Base-by-base conservation (phyloP, 23 tunicate species). In the Phallusia fumigata region DNA sequence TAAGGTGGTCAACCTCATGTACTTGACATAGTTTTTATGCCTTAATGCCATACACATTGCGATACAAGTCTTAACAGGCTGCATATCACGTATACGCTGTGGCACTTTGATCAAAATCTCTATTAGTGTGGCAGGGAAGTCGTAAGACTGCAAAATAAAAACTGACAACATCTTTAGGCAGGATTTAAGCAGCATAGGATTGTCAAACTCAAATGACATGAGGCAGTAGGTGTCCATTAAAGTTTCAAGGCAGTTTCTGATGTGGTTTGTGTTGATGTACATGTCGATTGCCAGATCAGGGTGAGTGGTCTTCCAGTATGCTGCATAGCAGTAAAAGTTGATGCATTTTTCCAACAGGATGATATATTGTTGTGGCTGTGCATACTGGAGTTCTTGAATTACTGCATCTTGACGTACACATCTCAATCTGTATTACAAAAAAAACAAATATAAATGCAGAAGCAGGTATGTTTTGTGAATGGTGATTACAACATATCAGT, bases 331-430 rank as follows among this genome's bases (percentile, higher is more conserved):
- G 81, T 93, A 93, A 81, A 88, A 93, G 32, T 80, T 85, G 19
- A 81, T 58, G 75, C 97, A 88, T 81, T 85, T 77, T 49, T 88
- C 93, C 69, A 93, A 50, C 1, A 93, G 81, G 16, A 13, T 24
- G 35, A 75, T 76, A 13, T 65, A 83, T 2, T 75, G 2, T 26
- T 33, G 22, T 33, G 90, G 89, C 32, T 84, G 86, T 24, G 32
- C n/a, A 13, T 33, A 50, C 22, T 84, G 83, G 1, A 93, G 80
- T 53, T 85, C 78, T 79, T 93, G 97, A 6, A 93, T 93, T 21
- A 84, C 85, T 0, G 90, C 81, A 88, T 93, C 97, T 85, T 93
- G 97, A 18, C 97, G 88, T 18, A 93, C 82, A 51, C 97, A 81
- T 78, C 97, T 36, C 50, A 93, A 73, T 79, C 97, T 93, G 85